Evolutionary conservation across 2,797 vertebrate species (phyloP).

Genomic region (Meda fulgida): DNA sequence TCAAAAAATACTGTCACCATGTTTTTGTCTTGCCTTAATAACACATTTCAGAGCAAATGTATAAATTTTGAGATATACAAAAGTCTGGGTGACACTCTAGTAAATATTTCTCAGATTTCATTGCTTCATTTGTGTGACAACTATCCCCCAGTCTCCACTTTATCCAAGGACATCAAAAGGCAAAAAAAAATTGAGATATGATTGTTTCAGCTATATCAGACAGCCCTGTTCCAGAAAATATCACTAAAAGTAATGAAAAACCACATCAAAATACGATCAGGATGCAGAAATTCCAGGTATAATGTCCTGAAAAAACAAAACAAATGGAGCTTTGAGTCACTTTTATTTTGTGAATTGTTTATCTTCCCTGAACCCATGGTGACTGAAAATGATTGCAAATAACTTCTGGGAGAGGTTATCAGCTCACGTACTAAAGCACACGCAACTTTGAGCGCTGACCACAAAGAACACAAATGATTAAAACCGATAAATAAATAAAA

Average conservation of each 20-base stretch:
- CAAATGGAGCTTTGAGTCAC: constrained; percentile 25
- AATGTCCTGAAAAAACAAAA: constrained; percentile 32
- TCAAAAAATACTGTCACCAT: not conserved
- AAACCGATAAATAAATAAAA: constrained; percentile 14
- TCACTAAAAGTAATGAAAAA: constrained; percentile 44
- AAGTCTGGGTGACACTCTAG: not conserved
- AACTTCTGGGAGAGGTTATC: constrained; percentile 19
- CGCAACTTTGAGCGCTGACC: not conserved
- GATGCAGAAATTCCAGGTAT: constrained; percentile 37
- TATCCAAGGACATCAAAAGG: not conserved
- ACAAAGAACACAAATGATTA: constrained; percentile 33
- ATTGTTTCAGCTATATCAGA: constrained; percentile 5
- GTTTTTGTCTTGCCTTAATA: not conserved
- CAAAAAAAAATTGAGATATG: not conserved
- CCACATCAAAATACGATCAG: constrained; percentile 34
- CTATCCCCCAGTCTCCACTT: not conserved
- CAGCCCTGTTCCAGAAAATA: not conserved
- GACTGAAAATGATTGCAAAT: constrained; percentile 39
- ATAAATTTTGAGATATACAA: not conserved
- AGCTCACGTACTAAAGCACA: constrained; percentile 6
- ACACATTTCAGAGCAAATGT: not conserved
- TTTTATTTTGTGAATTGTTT: constrained; percentile 38
- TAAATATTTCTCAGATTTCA: not conserved
- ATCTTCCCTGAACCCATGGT: constrained; percentile 27
- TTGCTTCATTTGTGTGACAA: not conserved